These are phyloP conservation scores for Lacerta bilineata DNA, from an alignment of 2,797 vertebrate genomes.

Conservation along the genomic window DNA sequence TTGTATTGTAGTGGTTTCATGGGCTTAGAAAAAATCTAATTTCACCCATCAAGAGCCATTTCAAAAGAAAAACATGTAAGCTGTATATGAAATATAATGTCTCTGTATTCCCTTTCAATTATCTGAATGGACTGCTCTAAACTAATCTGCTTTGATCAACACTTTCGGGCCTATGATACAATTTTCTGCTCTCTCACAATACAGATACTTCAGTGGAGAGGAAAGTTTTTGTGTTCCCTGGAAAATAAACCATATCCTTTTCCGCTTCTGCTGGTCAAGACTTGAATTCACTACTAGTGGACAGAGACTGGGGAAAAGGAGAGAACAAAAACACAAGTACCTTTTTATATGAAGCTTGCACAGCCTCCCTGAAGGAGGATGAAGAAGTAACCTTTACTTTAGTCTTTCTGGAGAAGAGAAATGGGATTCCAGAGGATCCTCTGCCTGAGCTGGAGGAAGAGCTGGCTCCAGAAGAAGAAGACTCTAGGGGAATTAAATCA, in stretches of 20 bases:
- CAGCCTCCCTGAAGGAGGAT: conserved; percentile 78
- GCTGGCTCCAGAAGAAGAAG: fast-evolving
- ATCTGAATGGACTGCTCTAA: not conserved
- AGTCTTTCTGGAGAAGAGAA: conserved; percentile 60
- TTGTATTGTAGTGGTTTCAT: not conserved
- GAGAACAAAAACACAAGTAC: conserved; percentile 70
- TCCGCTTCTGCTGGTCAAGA: not conserved
- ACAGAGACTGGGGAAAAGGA: not conserved
- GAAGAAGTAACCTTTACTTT: fast-evolving
- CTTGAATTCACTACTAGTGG: not conserved
- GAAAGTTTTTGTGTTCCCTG: not conserved
- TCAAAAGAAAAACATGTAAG: conserved; percentile 7
- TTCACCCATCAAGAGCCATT: not conserved
- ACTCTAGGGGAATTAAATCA: conserved; percentile 66
- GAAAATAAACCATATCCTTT: conserved; percentile 14
- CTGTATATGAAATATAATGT: not conserved
- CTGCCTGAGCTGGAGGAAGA: fast-evolving
- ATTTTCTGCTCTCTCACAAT: not conserved
- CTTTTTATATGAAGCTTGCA: conserved; percentile 87
- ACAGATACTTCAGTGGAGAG: not conserved
- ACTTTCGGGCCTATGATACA: not conserved
- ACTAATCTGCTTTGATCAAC: not conserved
- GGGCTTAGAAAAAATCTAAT: not conserved
- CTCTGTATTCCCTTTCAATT: not conserved
- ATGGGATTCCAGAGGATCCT: fast-evolving